phyloP scores from a whole-genome alignment of 2,888 invertebrate genomes.

The Aphidius colemani region DNA sequence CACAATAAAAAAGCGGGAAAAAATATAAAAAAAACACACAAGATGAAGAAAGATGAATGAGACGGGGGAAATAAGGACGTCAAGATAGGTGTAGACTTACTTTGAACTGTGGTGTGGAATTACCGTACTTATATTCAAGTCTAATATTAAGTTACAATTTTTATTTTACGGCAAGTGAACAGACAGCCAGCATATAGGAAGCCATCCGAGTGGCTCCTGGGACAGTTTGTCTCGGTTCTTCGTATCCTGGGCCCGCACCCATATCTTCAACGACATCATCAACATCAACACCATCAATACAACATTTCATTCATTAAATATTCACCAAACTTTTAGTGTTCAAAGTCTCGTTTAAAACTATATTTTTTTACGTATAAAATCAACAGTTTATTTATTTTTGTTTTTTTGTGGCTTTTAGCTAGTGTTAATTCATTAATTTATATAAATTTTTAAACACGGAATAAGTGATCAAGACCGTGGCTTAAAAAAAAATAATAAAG shows the following conservation, averaged over 20 bases:
- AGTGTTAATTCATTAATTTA: not conserved
- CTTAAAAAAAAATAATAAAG: not conserved
- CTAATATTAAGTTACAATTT: slow-evolving; percentile 60
- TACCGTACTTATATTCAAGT: slow-evolving; percentile 59
- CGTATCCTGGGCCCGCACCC: slow-evolving; percentile 50
- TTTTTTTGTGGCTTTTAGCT: not conserved
- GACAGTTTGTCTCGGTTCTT: slow-evolving; percentile 52
- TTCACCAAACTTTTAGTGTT: no score
- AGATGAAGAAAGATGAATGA: slow-evolving; percentile 17
- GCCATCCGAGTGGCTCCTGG: slow-evolving; percentile 56
- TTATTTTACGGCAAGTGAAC: slow-evolving; percentile 60
- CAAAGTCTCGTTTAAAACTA: not conserved
- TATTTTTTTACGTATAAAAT: not conserved
- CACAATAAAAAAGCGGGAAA: slow-evolving; percentile 7
- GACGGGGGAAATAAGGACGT: slow-evolving; percentile 28
- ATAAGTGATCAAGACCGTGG: not conserved
- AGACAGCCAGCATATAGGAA: slow-evolving; percentile 61
- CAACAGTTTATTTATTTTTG: not conserved
- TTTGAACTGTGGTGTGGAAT: slow-evolving; percentile 58
- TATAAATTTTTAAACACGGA: slow-evolving; percentile 4
- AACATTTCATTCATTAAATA: not conserved
- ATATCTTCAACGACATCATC: slow-evolving; percentile 32
- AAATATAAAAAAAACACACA: slow-evolving; percentile 25
- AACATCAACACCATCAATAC: not conserved
- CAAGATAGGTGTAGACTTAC: slow-evolving; percentile 57